Evolutionary conservation across 2,888 invertebrate genomes (phyloP).

Genomic region (Melitaea athalia): DNA sequence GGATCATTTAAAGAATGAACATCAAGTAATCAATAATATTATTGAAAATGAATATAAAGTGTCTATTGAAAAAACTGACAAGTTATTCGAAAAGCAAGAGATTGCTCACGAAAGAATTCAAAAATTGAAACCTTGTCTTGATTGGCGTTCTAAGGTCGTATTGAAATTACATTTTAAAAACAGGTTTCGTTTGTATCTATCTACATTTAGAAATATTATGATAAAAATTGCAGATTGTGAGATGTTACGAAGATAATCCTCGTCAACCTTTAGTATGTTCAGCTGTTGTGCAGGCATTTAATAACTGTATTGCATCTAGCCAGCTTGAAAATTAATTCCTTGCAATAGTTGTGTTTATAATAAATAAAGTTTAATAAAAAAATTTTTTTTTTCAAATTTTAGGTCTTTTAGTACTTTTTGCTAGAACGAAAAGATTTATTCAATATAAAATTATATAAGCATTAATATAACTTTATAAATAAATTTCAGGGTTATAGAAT

Average conservation of each 20-base stretch:
- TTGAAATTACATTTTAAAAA: not conserved
- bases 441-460: too few relatives aligned
- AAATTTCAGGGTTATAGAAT: too few relatives aligned
- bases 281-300: slow-evolving; percentile 67
- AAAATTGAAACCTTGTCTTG: slow-evolving; percentile 68
- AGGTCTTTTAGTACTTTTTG: too few relatives aligned
- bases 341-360: not conserved
- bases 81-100: slow-evolving; percentile 54
- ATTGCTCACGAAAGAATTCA: slow-evolving; percentile 58
- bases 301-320: slow-evolving; percentile 62
- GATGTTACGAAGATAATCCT: slow-evolving; percentile 74
- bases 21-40: slow-evolving; percentile 69
- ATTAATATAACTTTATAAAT: too few relatives aligned
- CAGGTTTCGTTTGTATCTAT: not conserved
- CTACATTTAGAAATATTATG: not conserved
- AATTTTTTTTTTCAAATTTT: too few relatives aligned
- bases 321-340: slow-evolving; percentile 53
- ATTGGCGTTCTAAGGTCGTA: slow-evolving; percentile 63
- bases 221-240: slow-evolving; percentile 60
- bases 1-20: slow-evolving; percentile 68
- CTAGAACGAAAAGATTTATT: too few relatives aligned
- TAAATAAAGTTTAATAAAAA: too few relatives aligned
- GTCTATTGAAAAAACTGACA: slow-evolving; percentile 59
- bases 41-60: slow-evolving; percentile 70
- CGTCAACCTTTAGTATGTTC: slow-evolving; percentile 70